Base-by-base conservation (phyloP, 2,113 vertebrate genomes). In the Peromyscus californicus region DNA sequence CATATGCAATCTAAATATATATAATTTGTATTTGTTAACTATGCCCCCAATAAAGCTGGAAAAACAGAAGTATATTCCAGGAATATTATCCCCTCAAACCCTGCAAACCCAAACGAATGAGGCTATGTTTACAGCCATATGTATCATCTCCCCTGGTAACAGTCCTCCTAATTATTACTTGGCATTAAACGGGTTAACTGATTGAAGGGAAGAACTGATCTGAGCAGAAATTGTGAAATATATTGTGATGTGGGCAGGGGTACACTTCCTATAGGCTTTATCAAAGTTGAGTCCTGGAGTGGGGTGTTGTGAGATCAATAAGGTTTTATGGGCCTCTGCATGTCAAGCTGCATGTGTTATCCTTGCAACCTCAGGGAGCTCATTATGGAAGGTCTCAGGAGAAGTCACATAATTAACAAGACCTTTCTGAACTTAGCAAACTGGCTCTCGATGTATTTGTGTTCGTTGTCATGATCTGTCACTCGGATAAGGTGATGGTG, bases 301-400 rank as follows among this genome's bases (percentile, higher is more conserved):
- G 4, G 24, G 39, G 19, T n/a, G 24, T 59, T 79, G 21, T 36
- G 57, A 75, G 67, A 93, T 93, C 80, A 90, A 70, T 91, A 69
- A 85, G 48, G 57, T 42, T 70, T 75, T 42, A 29, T 69, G 70
- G 36, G 51, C 42, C 51, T 85, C 29, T 33, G 21, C 36, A 29
- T 48, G 33, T 80, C 74, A 75, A 65, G 70, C 69, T 51, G 82
- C 26, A 57, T 39, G 1, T 80, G n/a, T 69, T 75, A 69, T 87
- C 65, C 86, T 63, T 61, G 82, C 82, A 76, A 63, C 36, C 74
- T 91, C 70, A 54, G 65, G 45, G 80, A 80, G 80, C 91, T 95
- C 54, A 69, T 95, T 90, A 97, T 69, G 36, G 36, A 65, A 88
- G 33, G n/a, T 95, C 91, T 88, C 75, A 61, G 39, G 91, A 88